Percentiles rank a stretch among this genome's conserved stretches.
phyloP scores from a whole-genome alignment of 2,797 vertebrate genomes.

The Nothura maculosa region DNA sequence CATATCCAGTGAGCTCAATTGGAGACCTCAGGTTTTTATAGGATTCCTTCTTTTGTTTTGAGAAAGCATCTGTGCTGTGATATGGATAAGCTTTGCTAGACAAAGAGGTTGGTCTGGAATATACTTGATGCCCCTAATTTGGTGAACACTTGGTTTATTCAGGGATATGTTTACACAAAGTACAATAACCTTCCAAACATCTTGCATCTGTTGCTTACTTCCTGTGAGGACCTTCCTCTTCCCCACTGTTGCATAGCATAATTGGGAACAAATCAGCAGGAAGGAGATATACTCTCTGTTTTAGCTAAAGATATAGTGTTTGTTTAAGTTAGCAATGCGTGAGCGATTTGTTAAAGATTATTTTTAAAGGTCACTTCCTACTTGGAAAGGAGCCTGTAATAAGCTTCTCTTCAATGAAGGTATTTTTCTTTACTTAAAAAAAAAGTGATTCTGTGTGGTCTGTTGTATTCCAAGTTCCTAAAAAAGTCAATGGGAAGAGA shows the following conservation, averaged over 20 bases:
- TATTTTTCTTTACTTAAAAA: neutral
- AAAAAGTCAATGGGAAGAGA: neutral
- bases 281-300: constrained; percentile 22
- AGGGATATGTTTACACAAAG: neutral
- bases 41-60: neutral
- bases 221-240: constrained; percentile 22
- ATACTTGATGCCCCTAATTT: neutral
- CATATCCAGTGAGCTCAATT: neutral
- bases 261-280: constrained; percentile 9
- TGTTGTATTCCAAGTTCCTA: neutral
- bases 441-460: constrained; percentile 53
- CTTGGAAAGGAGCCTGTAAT: constrained; percentile 57
- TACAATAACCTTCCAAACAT: constrained; percentile 4
- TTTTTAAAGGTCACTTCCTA: constrained; percentile 69
- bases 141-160: neutral
- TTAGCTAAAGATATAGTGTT: constrained; percentile 28
- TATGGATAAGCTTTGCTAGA: neutral
- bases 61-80: neutral
- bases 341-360: constrained; percentile 52
- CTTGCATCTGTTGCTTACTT: constrained; percentile 48
- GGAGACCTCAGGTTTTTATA: neutral
- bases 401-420: constrained; percentile 18
- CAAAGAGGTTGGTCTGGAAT: neutral
- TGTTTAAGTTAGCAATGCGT: constrained; percentile 36
- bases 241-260: neutral